These are phyloP conservation scores for Coptodon bakossiorum DNA, from an alignment of 2,113 vertebrate genomes.

Conservation along the genomic window DNA sequence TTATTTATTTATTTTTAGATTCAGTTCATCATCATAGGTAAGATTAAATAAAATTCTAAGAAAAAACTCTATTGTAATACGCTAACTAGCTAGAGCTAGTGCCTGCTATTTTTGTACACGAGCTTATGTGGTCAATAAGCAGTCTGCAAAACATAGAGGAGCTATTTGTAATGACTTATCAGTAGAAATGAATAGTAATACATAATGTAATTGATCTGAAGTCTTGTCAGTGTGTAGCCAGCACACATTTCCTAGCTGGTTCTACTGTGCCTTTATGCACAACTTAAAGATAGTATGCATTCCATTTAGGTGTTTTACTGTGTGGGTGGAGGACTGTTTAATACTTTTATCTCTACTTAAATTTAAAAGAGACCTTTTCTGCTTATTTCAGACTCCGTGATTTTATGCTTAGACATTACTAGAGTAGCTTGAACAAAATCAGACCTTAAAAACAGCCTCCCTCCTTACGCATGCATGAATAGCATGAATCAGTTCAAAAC, in stretches of 20 bases:
- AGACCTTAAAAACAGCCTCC: accelerated
- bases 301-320: neutral
- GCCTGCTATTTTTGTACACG: accelerated
- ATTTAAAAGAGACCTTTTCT: neutral
- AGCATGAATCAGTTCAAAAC: neutral
- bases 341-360: neutral
- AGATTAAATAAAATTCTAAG: neutral
- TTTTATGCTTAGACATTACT: neutral
- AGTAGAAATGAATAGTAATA: accelerated
- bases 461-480: neutral
- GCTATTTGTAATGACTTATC: neutral
- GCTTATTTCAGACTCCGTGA: accelerated
- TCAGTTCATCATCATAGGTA: neutral
- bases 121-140: neutral
- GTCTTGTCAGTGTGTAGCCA: neutral
- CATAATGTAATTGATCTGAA: neutral
- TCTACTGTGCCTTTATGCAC: neutral
- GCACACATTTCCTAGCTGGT: neutral
- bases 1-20: accelerated
- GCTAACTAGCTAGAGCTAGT: neutral
- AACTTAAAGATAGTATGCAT: neutral
- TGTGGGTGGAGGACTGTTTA: neutral
- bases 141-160: neutral
- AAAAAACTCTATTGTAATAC: accelerated
- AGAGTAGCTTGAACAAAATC: neutral